phyloP scores from a whole-genome alignment of 2,888 invertebrate species.

The Ceriagrion tenellum region DNA sequence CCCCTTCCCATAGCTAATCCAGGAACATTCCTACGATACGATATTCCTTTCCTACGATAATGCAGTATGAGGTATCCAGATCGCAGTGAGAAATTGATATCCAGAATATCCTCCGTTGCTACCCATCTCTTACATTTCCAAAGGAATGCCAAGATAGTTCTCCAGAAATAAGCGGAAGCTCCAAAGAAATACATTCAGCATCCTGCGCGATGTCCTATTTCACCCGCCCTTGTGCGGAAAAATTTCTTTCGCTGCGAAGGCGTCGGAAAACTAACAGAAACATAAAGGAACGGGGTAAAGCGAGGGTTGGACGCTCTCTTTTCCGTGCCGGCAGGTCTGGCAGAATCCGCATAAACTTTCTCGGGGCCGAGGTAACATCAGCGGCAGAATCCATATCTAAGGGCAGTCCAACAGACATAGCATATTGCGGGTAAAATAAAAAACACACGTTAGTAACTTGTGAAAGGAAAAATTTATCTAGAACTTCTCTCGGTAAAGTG shows the following conservation, averaged over 20 bases:
- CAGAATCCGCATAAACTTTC: slow-evolving; percentile 28
- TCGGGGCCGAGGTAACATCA: slow-evolving; percentile 5
- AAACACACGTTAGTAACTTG: not conserved
- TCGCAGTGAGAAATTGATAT: not conserved
- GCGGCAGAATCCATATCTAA: slow-evolving; percentile 1
- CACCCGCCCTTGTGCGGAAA: not conserved
- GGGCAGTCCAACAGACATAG: not conserved
- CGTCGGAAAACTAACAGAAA: slow-evolving; percentile 16
- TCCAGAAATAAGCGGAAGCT: not conserved
- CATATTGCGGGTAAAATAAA: slow-evolving; percentile 5
- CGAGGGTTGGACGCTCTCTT: not conserved
- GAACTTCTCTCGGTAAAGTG: not conserved
- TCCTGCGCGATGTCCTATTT: not conserved
- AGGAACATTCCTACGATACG: too few relatives aligned
- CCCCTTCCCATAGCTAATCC: too few relatives aligned
- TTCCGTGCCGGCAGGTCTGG: not conserved
- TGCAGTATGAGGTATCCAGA: not conserved
- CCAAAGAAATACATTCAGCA: not conserved
- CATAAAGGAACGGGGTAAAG: not conserved
- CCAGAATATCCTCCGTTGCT: not conserved
- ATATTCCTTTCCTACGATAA: not conserved
- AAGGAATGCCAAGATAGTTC: not conserved
- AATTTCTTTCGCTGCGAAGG: not conserved
- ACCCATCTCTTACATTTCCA: not conserved
- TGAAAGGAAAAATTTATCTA: not conserved